These are phyloP conservation scores for Onychostruthus taczanowskii DNA, from an alignment of 2,113 vertebrate species.

Conservation along the genomic window DNA sequence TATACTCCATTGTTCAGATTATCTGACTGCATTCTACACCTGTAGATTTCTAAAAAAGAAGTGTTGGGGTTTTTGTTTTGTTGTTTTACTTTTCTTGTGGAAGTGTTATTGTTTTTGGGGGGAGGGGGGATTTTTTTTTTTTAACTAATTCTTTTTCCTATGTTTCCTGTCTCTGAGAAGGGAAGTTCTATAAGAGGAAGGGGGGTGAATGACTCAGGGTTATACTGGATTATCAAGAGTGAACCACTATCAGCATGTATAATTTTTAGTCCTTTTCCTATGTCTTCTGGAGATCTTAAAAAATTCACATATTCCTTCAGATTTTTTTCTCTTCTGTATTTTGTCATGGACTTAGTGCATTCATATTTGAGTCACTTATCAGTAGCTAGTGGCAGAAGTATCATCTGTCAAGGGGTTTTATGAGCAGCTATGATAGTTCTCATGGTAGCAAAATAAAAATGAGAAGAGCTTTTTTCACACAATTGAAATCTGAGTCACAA, in stretches of 20 bases:
- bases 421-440: neutral
- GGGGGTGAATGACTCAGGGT: neutral
- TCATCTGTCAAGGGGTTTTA: neutral
- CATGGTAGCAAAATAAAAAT: neutral
- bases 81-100: no score
- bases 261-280: neutral
- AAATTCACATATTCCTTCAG: neutral
- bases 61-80: rapidly evolving
- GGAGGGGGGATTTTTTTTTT: no score
- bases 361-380: neutral
- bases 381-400: neutral
- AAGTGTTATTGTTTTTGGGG: neutral
- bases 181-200: neutral
- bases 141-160: neutral
- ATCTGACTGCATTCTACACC: neutral
- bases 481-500: neutral
- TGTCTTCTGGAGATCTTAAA: neutral
- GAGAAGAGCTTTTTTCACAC: neutral
- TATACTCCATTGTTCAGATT: neutral
- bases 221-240: neutral
- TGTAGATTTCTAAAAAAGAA: neutral
- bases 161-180: neutral
- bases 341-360: neutral
- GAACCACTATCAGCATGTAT: neutral
- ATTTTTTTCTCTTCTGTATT: neutral